Base-by-base conservation (phyloP, 2,888 invertebrate genomes). In the Platynereis dumerilii region DNA sequence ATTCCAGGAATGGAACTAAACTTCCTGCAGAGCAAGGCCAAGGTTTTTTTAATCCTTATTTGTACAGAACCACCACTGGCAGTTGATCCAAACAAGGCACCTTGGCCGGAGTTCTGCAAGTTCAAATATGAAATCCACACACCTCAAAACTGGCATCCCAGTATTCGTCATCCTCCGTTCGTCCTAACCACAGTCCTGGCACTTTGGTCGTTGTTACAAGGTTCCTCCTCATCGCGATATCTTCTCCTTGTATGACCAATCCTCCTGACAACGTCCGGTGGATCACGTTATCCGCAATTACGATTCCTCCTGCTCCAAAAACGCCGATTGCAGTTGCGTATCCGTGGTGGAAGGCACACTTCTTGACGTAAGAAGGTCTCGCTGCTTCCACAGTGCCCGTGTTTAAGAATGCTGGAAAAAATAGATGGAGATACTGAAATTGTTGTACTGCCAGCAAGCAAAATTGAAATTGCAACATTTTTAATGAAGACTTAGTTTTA, bases 151-250 rank as follows among this genome's bases (percentile, higher is more conserved):
- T 69, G 17, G 72, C 76, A 17, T 77, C 74, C 64, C 72, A 78
- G 10, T 74, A 68, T 0, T 69, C 60, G 60, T 76, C 76, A 10
- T 69, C 24, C 64, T 79, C 80, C 1, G 29, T 28, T 20, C 79
- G 61, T 29, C 75, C 74, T 17, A 75, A 71, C 64, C 78, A 80
- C 2, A 75, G 53, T 1, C 76, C 77, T 1, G 78, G 73, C 70
- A 74, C 77, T 3, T 78, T 59, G 53, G 72, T 70, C 45, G 76
- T 56, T 0, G 72, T 59, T n/a, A 79, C 71, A 44, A 82, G 65
- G 68, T 81, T 82, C 59, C 72, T 52, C 2, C 70, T 54, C 0
- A 72, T 28, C 2, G 22, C 42, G 39, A 66, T 69, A 15, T 65
- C 59, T 12, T 56, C 44, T 12, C 34, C 34, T 34, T 34, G 7